phyloP scores from a whole-genome alignment of 2,113 vertebrate species.

The Mus spicilegus region DNA sequence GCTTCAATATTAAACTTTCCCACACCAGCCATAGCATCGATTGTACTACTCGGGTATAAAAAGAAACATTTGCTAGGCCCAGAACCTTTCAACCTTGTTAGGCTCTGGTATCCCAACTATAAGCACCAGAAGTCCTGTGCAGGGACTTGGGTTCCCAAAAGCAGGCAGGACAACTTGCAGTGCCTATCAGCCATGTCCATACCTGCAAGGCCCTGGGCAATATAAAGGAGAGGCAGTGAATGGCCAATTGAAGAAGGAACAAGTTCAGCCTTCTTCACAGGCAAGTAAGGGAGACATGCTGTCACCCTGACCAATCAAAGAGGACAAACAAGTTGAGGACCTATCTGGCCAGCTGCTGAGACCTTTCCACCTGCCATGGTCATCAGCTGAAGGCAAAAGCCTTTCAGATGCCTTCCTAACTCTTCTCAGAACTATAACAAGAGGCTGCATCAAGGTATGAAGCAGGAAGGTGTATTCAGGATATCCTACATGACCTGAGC shows the following conservation, averaged over 20 bases:
- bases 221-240: not conserved
- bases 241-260: not conserved
- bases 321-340: not conserved
- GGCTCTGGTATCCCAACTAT: not conserved
- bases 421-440: rapidly evolving
- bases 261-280: not conserved
- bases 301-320: not conserved
- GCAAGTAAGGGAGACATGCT: not conserved
- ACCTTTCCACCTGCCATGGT: not conserved
- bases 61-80: not conserved
- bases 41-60: not conserved
- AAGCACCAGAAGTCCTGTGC: not conserved
- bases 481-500: too few relatives aligned
- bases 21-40: not conserved
- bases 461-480: not conserved
- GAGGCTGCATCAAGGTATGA: not conserved
- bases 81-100: not conserved
- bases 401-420: not conserved
- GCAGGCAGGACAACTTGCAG: not conserved
- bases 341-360: not conserved
- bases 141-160: not conserved
- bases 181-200: not conserved
- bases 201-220: not conserved
- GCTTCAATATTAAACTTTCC: not conserved
- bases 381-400: not conserved